phyloP scores from a whole-genome alignment of 2,113 vertebrate species.

The Connochaetes taurinus region DNA sequence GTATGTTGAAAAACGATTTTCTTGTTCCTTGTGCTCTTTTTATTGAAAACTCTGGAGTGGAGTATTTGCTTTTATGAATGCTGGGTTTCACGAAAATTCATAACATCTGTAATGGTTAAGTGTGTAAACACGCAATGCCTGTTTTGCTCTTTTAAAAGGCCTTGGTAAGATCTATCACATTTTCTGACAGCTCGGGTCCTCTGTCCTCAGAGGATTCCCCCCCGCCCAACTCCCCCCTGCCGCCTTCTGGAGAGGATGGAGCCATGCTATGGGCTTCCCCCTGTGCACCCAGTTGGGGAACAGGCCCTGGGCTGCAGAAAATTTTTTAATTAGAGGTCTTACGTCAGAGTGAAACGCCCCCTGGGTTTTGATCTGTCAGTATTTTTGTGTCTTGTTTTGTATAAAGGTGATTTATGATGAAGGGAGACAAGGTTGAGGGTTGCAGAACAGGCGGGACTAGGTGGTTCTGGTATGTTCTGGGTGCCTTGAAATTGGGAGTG shows the following conservation, averaged over 20 bases:
- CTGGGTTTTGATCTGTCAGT: not conserved
- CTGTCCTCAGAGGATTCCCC: not conserved
- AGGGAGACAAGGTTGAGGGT: not conserved
- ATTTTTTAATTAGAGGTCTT: not conserved
- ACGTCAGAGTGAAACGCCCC: not conserved
- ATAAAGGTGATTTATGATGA: not conserved
- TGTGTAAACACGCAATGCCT: not conserved
- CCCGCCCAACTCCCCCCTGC: accelerated
- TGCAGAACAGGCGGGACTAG: not conserved
- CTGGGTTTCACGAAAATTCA: not conserved
- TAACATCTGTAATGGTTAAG: not conserved
- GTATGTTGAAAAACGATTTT: not conserved
- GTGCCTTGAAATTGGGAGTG: too few species aligned
- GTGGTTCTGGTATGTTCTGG: not conserved
- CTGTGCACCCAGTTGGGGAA: not conserved
- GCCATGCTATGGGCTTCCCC: accelerated
- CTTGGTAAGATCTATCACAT: not conserved
- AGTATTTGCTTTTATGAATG: not conserved
- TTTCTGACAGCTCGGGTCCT: not conserved
- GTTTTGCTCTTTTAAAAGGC: not conserved
- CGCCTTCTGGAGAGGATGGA: accelerated
- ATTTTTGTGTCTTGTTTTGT: not conserved
- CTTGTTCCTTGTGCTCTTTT: not conserved
- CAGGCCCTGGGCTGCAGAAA: not conserved
- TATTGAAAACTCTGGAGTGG: not conserved